Conservation (phyloP, 2,797 vertebrate genomes). For the Spea hammondii region DNA sequence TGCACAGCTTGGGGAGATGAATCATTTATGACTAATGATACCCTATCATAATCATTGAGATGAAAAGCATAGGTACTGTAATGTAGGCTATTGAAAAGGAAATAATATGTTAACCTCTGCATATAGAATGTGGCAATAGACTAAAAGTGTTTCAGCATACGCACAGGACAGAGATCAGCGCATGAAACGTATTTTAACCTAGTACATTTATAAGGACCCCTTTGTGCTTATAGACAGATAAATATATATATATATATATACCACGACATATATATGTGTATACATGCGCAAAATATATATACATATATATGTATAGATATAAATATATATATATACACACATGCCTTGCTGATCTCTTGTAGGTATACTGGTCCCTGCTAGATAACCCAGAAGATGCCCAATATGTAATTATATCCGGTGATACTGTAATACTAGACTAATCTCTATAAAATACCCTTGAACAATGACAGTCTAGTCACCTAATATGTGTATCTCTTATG, state of each 20-base stretch:
- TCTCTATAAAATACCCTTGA: neutral
- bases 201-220: neutral
- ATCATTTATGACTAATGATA: constrained; percentile 38
- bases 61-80: constrained; percentile 8
- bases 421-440: neutral
- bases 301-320: neutral
- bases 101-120: constrained; percentile 12
- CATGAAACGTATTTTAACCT: neutral
- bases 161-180: constrained; percentile 14
- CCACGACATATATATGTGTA: neutral
- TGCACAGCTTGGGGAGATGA: constrained; percentile 26
- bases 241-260: neutral
- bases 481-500: neutral
- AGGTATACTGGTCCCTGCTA: neutral
- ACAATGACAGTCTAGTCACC: neutral
- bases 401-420: neutral
- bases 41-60: constrained; percentile 37
- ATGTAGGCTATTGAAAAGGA: neutral
- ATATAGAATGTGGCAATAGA: constrained; percentile 33
- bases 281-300: constrained; percentile 9
- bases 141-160: constrained; percentile 1
- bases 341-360: neutral
- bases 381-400: neutral
- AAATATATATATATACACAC: neutral
- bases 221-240: neutral